A percentile compares a stretch with the other conserved stretches of the same genome.
These are phyloP conservation scores for Coelogynopora nodosa DNA, from an alignment of 2,888 invertebrate genomes.

Conservation along the genomic window DNA sequence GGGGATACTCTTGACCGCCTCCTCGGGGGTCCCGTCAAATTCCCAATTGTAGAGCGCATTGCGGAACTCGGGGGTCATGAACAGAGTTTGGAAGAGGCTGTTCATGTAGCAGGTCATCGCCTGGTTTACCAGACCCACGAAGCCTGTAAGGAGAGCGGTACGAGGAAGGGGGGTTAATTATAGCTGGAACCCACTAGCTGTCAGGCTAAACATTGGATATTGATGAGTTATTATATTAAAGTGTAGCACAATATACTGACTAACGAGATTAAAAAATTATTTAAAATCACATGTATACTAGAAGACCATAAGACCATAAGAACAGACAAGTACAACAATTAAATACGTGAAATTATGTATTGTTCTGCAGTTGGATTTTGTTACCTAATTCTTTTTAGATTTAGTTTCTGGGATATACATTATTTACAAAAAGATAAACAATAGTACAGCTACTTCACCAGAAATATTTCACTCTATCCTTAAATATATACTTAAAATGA, in stretches of 20 bases:
- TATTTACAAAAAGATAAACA: no score
- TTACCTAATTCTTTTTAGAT: no score
- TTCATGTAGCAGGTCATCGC: slow-evolving; percentile 89
- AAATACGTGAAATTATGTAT: no score
- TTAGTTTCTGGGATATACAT: no score
- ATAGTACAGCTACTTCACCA: no score
- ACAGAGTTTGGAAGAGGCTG: slow-evolving; percentile 79
- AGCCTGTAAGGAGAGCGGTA: slow-evolving; percentile 57
- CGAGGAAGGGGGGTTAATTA: no score
- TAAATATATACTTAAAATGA: no score
- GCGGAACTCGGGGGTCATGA: slow-evolving; percentile 85
- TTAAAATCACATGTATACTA: not conserved
- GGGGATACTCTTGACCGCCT: slow-evolving; percentile 73
- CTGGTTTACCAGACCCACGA: slow-evolving; percentile 79
- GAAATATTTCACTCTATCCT: no score
- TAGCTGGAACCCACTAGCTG: no score
- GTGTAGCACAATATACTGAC: not conserved
- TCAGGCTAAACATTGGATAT: not conserved
- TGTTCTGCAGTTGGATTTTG: no score
- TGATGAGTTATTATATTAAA: not conserved
- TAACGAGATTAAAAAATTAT: not conserved
- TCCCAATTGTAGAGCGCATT: slow-evolving; percentile 79
- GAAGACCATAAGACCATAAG: no score
- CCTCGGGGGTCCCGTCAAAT: slow-evolving; percentile 69
- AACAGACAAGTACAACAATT: no score